Conservation (phyloP, 2,797 vertebrate species). For the Sebastolobus altivelis region DNA sequence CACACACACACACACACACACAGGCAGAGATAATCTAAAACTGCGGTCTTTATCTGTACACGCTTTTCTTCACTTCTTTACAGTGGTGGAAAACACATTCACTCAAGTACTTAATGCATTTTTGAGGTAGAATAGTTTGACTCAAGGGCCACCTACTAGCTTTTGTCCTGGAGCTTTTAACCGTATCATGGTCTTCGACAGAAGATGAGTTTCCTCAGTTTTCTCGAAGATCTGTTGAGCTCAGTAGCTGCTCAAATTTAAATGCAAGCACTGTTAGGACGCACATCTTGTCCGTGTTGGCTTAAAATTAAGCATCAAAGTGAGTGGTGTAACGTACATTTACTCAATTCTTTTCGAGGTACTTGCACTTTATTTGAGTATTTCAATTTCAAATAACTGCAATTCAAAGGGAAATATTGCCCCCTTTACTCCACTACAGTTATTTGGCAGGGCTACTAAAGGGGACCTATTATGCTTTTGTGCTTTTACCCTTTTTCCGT, state of each 20-base stretch:
- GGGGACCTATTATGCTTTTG: too few species aligned
- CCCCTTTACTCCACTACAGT: background rate
- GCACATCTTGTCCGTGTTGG: background rate
- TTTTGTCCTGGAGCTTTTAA: background rate
- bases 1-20: background rate
- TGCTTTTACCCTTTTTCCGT: too few species aligned
- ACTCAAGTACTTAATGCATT: background rate
- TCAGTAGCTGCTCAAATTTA: background rate
- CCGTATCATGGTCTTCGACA: background rate
- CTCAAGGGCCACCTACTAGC: background rate
- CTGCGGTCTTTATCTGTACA: slow-evolving; percentile 7
- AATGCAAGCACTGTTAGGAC: background rate
- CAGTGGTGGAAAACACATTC: slow-evolving; percentile 9
- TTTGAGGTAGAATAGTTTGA: background rate
- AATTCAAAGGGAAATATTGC: background rate
- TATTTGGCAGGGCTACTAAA: background rate
- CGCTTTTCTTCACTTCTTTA: background rate
- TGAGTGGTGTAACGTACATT: background rate
- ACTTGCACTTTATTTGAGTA: background rate
- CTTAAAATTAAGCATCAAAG: background rate
- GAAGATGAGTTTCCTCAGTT: background rate
- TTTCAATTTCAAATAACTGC: background rate
- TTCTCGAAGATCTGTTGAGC: background rate
- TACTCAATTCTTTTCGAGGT: background rate
- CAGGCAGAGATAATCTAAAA: background rate